A percentile compares a stretch with the other conserved stretches of the same genome.
phyloP scores from a whole-genome alignment of 2,888 invertebrate genomes.

The Cheilosia pagana region DNA sequence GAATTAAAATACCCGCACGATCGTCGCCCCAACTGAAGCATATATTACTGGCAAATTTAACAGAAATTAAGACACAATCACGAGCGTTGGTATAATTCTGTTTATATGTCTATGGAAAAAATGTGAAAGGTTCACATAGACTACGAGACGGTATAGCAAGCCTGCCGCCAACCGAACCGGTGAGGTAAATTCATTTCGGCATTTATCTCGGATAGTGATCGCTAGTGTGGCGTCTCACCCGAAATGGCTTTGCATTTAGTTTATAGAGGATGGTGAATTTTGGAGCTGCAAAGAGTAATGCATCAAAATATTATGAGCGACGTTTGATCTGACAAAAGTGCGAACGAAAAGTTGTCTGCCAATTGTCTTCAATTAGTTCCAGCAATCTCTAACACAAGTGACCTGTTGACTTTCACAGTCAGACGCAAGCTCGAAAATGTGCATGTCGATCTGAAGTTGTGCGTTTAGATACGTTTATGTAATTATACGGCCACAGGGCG shows the following conservation, averaged over 20 bases:
- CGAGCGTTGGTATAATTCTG: slow-evolving; percentile 19
- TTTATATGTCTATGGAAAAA: slow-evolving; percentile 32
- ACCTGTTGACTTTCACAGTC: too few relatives aligned
- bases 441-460: too few relatives aligned
- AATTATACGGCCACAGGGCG: too few relatives aligned
- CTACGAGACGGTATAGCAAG: neutral
- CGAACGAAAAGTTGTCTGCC: too few relatives aligned
- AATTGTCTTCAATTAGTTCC: too few relatives aligned
- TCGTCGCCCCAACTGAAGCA: slow-evolving; percentile 33
- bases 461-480: too few relatives aligned
- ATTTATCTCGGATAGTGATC: slow-evolving; percentile 41
- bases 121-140: slow-evolving; percentile 44
- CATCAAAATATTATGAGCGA: too few relatives aligned
- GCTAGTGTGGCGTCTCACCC: neutral
- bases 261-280: too few relatives aligned
- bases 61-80: slow-evolving; percentile 26
- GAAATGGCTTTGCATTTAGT: neutral
- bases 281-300: too few relatives aligned
- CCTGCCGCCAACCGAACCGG: slow-evolving; percentile 24
- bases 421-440: too few relatives aligned
- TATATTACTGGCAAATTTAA: slow-evolving; percentile 27
- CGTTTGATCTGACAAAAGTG: too few relatives aligned
- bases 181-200: slow-evolving; percentile 27
- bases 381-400: too few relatives aligned
- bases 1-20: slow-evolving; percentile 34